A percentile compares a stretch with the other conserved stretches of the same genome.
Conservation (phyloP, 2,797 vertebrate species). For the Acrocephalus scirpaceus region DNA sequence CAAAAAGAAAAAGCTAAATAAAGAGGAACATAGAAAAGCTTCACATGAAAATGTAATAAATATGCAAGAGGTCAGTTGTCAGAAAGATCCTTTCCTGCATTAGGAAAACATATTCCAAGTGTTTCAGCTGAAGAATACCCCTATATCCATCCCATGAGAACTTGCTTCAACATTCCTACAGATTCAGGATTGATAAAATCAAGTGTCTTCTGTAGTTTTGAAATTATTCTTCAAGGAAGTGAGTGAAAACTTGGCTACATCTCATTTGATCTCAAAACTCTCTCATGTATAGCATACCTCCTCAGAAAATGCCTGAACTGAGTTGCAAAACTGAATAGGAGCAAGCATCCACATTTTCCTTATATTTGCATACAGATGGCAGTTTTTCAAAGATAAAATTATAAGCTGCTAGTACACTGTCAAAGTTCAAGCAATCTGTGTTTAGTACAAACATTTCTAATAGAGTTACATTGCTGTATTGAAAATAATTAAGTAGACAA, state of each 20-base stretch:
- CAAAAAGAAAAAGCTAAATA: not conserved
- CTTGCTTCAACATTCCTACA: not conserved
- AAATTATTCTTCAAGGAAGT: not conserved
- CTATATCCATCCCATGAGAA: not conserved
- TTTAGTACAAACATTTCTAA: slow-evolving; percentile 12
- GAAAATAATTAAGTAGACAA: slow-evolving; percentile 2
- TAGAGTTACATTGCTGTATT: not conserved
- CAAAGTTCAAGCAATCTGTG: slow-evolving; percentile 35
- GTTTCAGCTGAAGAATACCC: not conserved
- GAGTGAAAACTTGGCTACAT: not conserved
- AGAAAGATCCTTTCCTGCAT: not conserved
- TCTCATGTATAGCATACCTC: not conserved
- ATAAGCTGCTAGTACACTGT: not conserved
- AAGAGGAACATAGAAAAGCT: not conserved
- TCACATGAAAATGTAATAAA: not conserved
- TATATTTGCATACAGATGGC: slow-evolving; percentile 11
- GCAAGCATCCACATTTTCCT: not conserved
- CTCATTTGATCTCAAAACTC: not conserved
- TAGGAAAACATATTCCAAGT: not conserved
- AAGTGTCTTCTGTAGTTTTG: not conserved
- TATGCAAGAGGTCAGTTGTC: not conserved
- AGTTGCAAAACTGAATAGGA: not conserved
- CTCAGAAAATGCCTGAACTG: not conserved
- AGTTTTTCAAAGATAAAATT: slow-evolving; percentile 39
- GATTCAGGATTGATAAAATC: not conserved